Evolutionary conservation across 2,888 invertebrate species (phyloP), one percentile per base, ranked within the genome.

Genomic region (Erebia palarica): DNA sequence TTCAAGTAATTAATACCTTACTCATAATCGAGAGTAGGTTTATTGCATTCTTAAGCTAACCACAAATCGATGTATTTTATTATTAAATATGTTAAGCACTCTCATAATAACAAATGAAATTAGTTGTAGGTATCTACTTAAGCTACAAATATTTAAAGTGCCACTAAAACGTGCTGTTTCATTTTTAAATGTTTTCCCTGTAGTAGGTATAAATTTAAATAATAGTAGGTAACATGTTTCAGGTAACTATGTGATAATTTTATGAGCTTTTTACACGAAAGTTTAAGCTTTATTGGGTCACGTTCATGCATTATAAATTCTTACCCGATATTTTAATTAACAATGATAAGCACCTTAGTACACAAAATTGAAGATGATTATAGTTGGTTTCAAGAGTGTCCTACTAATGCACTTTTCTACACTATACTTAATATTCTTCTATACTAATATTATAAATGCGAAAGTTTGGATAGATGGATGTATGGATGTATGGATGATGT

Each of bases 261-360:
- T 89, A 90, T 81, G 88, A 85, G 84, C 80, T 80, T 80, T 88
- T 86, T 84, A 86, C 91, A 91, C 90, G 91, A 87, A 89, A 86
- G 81, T 85, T 86, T 78, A 84, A 86, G 84, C 75, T 74, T 72
- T 73, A 71, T 70, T 66, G 44, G 63, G 69, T 69, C 69, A 59
- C 66, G 67, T 68, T 59, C 69, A 67, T 69, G 64, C 64, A 70
- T 66, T 70, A 61, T 61, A 61, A 47, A 51, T 57, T 69, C 55
- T 55, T 61, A 49, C 14, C 59, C 21, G 44, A 63, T 71, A 11
- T 57, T 64, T 63, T 68, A 64, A 49, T 57, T 68, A 68, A 44
- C 57, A 8, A 53, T 65, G 44, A 65, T 63, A 63, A 63, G 67
- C n/a, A 21, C 63, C n/a, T 63, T 18, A 42, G 21, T 53, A 3